A percentile compares a stretch with the other conserved stretches of the same genome.
Conservation (phyloP, 53 echinoderm and acorn worm species). For the Crossaster papposus region DNA sequence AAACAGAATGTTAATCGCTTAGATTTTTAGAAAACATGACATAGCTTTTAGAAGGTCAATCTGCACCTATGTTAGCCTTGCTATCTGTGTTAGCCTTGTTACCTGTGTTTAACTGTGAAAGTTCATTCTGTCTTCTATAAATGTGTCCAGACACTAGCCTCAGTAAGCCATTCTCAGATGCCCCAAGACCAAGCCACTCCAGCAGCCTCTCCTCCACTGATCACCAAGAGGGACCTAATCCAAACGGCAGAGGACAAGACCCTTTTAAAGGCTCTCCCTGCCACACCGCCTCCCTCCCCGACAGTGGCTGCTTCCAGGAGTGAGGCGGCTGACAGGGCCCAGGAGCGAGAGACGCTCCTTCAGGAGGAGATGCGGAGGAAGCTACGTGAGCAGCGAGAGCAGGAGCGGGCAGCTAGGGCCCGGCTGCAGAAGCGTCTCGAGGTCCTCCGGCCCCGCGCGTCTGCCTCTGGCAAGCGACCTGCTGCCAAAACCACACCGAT, state of each 20-base stretch:
- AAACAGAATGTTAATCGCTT: too few species aligned
- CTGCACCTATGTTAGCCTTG: too few species aligned
- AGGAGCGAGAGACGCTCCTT: slow-evolving; percentile 41
- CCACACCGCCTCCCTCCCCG: slow-evolving; percentile 76
- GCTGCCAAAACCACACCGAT: slow-evolving; percentile 71
- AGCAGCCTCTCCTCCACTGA: background rate
- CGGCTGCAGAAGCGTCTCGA: slow-evolving; percentile 82
- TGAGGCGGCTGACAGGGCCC: background rate
- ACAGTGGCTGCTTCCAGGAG: slow-evolving; percentile 32
- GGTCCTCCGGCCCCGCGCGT: slow-evolving; percentile 66
- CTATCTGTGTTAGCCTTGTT: too few species aligned
- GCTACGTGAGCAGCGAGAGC: slow-evolving; percentile 82
- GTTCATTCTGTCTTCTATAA: too few species aligned
- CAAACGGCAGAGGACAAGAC: background rate
- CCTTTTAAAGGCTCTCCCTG: slow-evolving; percentile 43
- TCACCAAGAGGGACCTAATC: background rate
- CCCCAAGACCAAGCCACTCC: background rate
- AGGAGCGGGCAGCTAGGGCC: slow-evolving; percentile 73
- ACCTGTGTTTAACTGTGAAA: too few species aligned
- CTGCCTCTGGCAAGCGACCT: slow-evolving; percentile 63
- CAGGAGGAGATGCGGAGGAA: slow-evolving; percentile 60
- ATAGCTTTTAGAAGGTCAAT: too few species aligned
- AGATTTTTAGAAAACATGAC: too few species aligned
- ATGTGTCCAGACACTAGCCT: background rate
- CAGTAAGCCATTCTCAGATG: background rate